Conservation (phyloP, 2,888 invertebrate species). For the Chymomyza amoena region DNA sequence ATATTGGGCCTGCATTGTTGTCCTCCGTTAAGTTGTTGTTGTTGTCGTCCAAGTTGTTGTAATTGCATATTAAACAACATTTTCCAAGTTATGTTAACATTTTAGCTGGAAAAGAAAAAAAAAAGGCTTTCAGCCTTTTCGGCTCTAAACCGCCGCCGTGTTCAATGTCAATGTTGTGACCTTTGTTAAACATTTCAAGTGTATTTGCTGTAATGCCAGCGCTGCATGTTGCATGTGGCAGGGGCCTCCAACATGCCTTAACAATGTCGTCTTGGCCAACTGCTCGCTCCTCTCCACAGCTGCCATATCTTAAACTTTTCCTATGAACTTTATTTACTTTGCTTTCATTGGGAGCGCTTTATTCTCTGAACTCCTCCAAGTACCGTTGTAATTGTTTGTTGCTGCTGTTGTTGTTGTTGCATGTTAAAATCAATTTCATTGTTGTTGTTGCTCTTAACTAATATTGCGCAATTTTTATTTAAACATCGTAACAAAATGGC, state of each 20-base stretch:
- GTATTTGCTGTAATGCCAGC: slow-evolving; percentile 41
- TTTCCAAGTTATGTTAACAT: slow-evolving; percentile 51
- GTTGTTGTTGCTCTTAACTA: slow-evolving; percentile 48
- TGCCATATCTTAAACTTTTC: background rate
- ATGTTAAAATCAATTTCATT: slow-evolving; percentile 38
- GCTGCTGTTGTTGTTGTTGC: background rate
- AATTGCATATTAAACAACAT: slow-evolving; percentile 72
- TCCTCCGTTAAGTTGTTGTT: slow-evolving; percentile 1
- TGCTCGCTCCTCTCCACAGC: background rate
- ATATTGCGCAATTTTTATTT: slow-evolving; percentile 72
- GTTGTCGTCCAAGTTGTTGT: slow-evolving; percentile 22
- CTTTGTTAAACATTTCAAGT: slow-evolving; percentile 65
- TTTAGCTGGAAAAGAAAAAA: slow-evolving; percentile 6
- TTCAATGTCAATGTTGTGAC: slow-evolving; percentile 70
- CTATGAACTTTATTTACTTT: background rate
- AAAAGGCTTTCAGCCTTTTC: background rate
- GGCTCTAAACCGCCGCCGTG: slow-evolving; percentile 27
- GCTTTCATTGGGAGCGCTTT: background rate
- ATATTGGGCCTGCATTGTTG: slow-evolving; percentile 33
- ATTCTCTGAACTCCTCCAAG: slow-evolving; percentile 31
- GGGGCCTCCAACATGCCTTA: slow-evolving; percentile 10
- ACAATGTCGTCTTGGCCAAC: slow-evolving; percentile 39
- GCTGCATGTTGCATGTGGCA: slow-evolving; percentile 17
- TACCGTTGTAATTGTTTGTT: slow-evolving; percentile 67
- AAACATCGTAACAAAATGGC: slow-evolving; percentile 39